Percentiles rank a stretch among this genome's conserved stretches.
phyloP scores from a whole-genome alignment of 2,113 vertebrate genomes.

The Trematocara marginatum region DNA sequence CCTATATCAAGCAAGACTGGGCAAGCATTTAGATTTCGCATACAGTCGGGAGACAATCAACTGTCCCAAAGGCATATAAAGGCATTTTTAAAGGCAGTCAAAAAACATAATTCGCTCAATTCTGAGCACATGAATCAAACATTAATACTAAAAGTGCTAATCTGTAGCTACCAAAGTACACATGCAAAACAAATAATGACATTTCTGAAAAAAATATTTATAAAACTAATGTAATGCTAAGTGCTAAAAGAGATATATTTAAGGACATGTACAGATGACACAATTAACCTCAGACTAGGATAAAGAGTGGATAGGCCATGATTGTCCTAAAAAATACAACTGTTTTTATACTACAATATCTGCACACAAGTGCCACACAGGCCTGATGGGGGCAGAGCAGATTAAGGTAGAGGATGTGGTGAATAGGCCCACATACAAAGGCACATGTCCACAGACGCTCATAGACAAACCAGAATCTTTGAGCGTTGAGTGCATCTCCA shows the following conservation, averaged over 20 bases:
- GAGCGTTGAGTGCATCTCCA: not conserved
- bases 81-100: not conserved
- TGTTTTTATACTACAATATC: not conserved
- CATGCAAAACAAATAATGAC: not conserved
- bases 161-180: not conserved
- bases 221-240: not conserved
- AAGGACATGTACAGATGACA: not conserved
- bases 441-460: not conserved
- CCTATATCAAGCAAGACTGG: not conserved
- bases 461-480: not conserved
- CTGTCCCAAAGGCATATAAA: not conserved
- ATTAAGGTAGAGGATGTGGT: not conserved
- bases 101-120: not conserved
- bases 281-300: not conserved
- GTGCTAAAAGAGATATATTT: not conserved
- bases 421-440: not conserved
- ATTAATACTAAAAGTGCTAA: not conserved
- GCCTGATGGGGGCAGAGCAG: not conserved
- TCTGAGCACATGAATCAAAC: not conserved
- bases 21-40: not conserved
- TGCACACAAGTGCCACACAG: not conserved
- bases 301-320: not conserved
- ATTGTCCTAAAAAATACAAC: not conserved
- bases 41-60: not conserved
- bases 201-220: not conserved